Conservation (phyloP, 2,888 invertebrate genomes). For the Leptothorax acervorum region DNA sequence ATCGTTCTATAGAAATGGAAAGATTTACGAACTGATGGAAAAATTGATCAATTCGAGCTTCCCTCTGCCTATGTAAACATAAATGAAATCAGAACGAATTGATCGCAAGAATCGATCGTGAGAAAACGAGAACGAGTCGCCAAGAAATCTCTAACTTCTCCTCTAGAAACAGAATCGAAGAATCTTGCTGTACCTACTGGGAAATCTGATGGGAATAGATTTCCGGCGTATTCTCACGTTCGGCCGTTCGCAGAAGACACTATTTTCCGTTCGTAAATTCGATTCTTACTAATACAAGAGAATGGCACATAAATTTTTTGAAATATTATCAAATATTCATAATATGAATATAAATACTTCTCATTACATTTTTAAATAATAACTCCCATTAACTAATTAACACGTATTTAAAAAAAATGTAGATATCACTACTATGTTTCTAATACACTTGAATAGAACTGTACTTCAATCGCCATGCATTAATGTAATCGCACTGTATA, state of each 20-base stretch:
- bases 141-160: slow-evolving; percentile 10
- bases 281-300: neutral
- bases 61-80: neutral
- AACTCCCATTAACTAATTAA: no score
- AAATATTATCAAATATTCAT: neutral
- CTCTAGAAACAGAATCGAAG: slow-evolving; percentile 56
- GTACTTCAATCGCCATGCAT: neutral
- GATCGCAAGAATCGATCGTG: slow-evolving; percentile 59
- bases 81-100: slow-evolving; percentile 24
- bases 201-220: slow-evolving; percentile 78
- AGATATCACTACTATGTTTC: neutral
- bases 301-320: neutral
- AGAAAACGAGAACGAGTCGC: slow-evolving; percentile 51
- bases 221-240: slow-evolving; percentile 82
- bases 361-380: neutral
- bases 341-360: slow-evolving; percentile 1
- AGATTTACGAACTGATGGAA: neutral
- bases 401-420: neutral
- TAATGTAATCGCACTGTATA: neutral
- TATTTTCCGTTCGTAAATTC: slow-evolving; percentile 64
- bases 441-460: neutral
- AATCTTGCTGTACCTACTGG: slow-evolving; percentile 21
- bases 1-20: neutral
- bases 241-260: slow-evolving; percentile 63
- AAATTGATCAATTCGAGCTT: neutral